phyloP scores from a whole-genome alignment of 2,113 vertebrate genomes.

The Serilophus lunatus region DNA sequence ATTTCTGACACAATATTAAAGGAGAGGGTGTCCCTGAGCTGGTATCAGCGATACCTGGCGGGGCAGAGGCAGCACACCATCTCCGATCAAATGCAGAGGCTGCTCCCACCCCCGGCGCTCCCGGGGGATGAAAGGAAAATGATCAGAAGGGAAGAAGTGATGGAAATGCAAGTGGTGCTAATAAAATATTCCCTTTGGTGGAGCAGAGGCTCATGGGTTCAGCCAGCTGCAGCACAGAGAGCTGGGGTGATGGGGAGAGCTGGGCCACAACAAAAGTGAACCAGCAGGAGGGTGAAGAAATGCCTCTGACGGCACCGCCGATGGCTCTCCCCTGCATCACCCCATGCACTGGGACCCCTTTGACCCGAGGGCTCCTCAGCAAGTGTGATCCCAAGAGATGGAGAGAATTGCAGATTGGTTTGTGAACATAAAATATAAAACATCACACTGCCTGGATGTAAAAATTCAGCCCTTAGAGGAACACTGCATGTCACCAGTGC shows the following conservation, averaged over 20 bases:
- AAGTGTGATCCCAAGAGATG: rapidly evolving
- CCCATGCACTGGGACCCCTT: background rate
- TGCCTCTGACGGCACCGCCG: background rate
- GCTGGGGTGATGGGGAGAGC: background rate
- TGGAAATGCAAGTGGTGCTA: background rate
- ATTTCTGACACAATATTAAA: background rate
- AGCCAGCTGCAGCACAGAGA: background rate
- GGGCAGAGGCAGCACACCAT: background rate
- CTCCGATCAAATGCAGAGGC: background rate
- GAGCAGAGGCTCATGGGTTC: background rate
- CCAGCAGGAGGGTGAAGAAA: background rate
- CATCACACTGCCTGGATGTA: rapidly evolving
- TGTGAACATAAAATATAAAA: background rate
- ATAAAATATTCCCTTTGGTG: constrained; percentile 60
- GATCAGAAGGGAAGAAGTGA: background rate
- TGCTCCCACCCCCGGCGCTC: background rate
- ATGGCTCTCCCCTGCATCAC: rapidly evolving
- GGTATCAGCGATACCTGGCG: background rate
- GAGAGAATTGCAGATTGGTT: background rate
- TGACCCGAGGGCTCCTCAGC: rapidly evolving
- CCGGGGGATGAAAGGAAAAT: constrained; percentile 13
- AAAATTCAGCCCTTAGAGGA: background rate
- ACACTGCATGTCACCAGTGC: rapidly evolving
- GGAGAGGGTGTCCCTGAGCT: background rate
- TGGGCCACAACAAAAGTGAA: background rate